Evolutionary conservation across 2,797 vertebrate species (phyloP), one percentile per base, ranked within the genome.

Genomic region (Vespertilio murinus): DNA sequence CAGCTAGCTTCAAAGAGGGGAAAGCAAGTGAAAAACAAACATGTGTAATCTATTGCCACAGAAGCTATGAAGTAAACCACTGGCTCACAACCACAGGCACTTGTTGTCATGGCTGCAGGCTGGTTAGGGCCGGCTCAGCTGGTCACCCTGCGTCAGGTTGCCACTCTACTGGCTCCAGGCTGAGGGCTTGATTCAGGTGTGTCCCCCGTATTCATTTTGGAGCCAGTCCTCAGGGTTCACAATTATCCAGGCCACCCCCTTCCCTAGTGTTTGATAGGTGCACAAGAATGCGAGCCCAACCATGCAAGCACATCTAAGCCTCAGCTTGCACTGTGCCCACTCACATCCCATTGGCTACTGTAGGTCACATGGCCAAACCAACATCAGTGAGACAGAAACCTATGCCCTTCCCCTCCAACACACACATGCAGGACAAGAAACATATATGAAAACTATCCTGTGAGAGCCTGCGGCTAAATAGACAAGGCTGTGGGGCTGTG

Each of bases 361-460:
- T 23, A 18, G 5, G 35, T 65, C 52, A 33, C 40, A 18, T 1
- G 33, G 70, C 33, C 47, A 90, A 67, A 38, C 16, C n/a, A 54
- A 22, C 14, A 10, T 78, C 45, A 7, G 6, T 30, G 12, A n/a
- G 4, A 17, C 35, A 73, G 45, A 38, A 12, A 13, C 20, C 40
- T 70, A 3, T 23, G 8, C 11, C 28, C 3, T 33, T 16, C 18
- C 10, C 10, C 30, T 13, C 10, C 30, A n/a, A 22, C 45, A 75
- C 45, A 73, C 16, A 96, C 95, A 96, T 87, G 64, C 59, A 64
- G 45, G 73, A 49, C n/a, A 35, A 96, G 92, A 89, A 83, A 94
- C 75, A 67, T 88, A 61, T 94, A 91, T 86, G 90, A 92, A 96
- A 96, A 95, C 84, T 80, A 25, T 56, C 90, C 94, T 71, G 25